Evolutionary conservation across 2,113 vertebrate species (phyloP).

Genomic region (Ictidomys tridecemlineatus): DNA sequence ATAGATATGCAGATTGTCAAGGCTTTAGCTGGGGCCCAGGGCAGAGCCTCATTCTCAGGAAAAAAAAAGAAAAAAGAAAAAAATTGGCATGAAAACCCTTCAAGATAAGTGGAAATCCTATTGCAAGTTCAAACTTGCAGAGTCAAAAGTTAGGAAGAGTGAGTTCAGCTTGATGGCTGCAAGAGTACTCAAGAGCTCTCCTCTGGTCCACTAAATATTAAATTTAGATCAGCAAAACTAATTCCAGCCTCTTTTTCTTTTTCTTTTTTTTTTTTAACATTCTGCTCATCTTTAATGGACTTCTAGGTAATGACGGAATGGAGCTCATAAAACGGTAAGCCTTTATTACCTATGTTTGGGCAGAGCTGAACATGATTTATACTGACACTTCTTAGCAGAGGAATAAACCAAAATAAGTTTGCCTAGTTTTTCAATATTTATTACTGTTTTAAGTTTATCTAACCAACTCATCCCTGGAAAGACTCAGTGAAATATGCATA

Average conservation of each 20-base stretch:
- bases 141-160: conserved; percentile 1
- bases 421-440: not conserved
- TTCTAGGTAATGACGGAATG: not conserved
- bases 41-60: not conserved
- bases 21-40: not conserved
- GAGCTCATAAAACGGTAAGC: not conserved
- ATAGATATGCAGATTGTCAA: not conserved
- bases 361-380: not conserved
- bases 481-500: not conserved
- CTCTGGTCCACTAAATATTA: not conserved
- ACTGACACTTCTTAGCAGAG: not conserved
- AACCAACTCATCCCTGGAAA: not conserved
- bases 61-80: not conserved
- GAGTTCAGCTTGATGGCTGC: not conserved
- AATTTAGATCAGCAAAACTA: not conserved
- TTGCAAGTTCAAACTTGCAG: not conserved
- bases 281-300: not conserved
- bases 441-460: not conserved
- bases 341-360: not conserved
- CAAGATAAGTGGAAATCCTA: not conserved
- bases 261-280: not conserved
- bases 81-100: not conserved
- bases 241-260: conserved; percentile 2
- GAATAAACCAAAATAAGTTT: not conserved
- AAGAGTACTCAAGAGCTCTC: not conserved